Base-by-base conservation (phyloP, 1,140 invertebrate genomes). In the Propsilocerus akamusi region DNA sequence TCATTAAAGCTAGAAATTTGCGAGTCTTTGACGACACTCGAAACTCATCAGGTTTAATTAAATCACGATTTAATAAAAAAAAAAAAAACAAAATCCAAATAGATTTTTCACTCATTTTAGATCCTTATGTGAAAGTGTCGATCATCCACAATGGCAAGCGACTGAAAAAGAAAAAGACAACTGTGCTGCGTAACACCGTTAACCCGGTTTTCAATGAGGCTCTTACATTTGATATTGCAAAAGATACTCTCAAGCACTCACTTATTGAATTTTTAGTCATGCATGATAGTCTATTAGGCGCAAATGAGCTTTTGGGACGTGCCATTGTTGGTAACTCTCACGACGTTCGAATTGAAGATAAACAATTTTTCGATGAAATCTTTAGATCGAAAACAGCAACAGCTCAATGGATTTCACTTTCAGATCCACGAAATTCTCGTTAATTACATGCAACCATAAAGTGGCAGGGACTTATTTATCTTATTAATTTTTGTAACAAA, bases 101-200 rank as follows among this genome's bases (percentile, higher is more conserved):
- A 17, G 22, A 17, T 41, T 41, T 53, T 47, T 54, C 11, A 48
- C 46, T 20, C 30, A 50, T 54, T 56, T 51, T 71, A 64, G 85
- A 88, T 70, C 83, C 86, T 0, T 90, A 86, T 58, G 85, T 92
- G 5, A 90, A 90, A 68, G 82, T 89, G 6, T 79, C 79, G 55
- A 68, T 89, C 0, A 72, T 84, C 14, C 80, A 82, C 23, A 83
- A 86, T 59, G 80, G 80, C 14, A 81, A 81, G 60, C 72, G 73
- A 53, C 72, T 80, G 52, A 92, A 91, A 69, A 91, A 91, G 67
- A 92, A 90, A 66, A 92, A 91, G 68, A 91, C 89, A 0, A 81
- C 82, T 25, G 83, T 91, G 0, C 82, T 86, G 58, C 76, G 86
- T 53, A 88, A 88, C 55, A 88, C 82, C 0, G 71, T 86, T 0